Conservation (phyloP, 2,113 vertebrate genomes). For the Anolis carolinensis region DNA sequence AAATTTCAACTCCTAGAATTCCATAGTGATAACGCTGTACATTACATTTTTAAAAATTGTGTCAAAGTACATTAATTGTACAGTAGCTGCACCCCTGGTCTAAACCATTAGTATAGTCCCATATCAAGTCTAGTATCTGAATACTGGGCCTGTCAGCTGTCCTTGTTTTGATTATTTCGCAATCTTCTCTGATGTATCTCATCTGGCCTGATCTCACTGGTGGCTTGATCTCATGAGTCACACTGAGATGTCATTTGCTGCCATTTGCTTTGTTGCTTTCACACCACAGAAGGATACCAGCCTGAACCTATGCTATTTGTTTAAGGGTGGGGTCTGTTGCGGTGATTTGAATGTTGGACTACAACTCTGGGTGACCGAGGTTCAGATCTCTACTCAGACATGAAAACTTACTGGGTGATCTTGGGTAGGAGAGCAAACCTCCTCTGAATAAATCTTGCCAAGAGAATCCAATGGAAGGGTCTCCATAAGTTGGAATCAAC, state of each 20-base stretch:
- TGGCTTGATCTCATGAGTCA: background rate
- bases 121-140: background rate
- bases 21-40: too few species aligned
- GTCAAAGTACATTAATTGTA: too few species aligned
- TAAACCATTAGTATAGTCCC: background rate
- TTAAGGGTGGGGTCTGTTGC: background rate
- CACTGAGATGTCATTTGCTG: background rate
- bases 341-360: too few species aligned
- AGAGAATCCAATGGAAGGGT: too few species aligned
- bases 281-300: background rate
- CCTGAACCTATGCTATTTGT: background rate
- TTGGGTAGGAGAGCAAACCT: too few species aligned
- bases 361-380: too few species aligned
- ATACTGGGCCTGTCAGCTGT: background rate
- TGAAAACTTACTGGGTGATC: too few species aligned
- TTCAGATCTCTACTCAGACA: too few species aligned
- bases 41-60: too few species aligned
- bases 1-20: background rate
- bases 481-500: too few species aligned
- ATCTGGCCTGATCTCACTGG: background rate
- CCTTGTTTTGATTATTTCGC: background rate
- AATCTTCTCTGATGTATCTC: background rate
- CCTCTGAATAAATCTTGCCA: too few species aligned
- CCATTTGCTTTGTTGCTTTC: background rate
- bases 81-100: too few species aligned